Percentiles rank a stretch among this genome's conserved stretches.
phyloP scores from a whole-genome alignment of 2,113 vertebrate genomes.

The Xiphophorus maculatus region DNA sequence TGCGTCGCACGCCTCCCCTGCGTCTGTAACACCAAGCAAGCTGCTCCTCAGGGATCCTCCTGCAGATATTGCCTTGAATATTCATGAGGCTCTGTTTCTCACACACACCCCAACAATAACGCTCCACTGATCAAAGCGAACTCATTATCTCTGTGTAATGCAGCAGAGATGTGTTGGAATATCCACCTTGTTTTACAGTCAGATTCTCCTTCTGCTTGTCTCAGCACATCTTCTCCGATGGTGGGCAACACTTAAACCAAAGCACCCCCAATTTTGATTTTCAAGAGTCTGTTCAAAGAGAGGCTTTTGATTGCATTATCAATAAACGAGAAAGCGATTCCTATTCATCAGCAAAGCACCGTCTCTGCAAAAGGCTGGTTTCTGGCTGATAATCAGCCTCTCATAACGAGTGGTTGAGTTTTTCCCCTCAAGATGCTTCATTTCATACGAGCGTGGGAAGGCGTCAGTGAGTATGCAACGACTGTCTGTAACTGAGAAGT shows the following conservation, averaged over 20 bases:
- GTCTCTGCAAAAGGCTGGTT: slow-evolving; percentile 29
- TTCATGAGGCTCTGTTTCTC: slow-evolving; percentile 59
- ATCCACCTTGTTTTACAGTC: slow-evolving; percentile 58
- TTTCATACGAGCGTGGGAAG: slow-evolving; percentile 47
- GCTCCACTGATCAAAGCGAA: slow-evolving; percentile 73
- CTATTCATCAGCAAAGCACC: slow-evolving; percentile 54
- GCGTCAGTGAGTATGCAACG: slow-evolving; percentile 51
- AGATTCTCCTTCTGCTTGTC: slow-evolving; percentile 50
- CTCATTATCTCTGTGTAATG: slow-evolving; percentile 68
- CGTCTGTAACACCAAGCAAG: slow-evolving; percentile 56
- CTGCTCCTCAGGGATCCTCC: slow-evolving; percentile 63
- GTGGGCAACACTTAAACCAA: slow-evolving; percentile 43
- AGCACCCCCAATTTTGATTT: slow-evolving; percentile 57
- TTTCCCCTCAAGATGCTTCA: slow-evolving; percentile 33
- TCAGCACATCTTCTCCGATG: slow-evolving; percentile 53
- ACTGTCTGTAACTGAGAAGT: slow-evolving; percentile 32
- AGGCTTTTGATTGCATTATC: slow-evolving; percentile 70
- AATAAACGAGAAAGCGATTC: slow-evolving; percentile 49
- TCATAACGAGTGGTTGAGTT: slow-evolving; percentile 49
- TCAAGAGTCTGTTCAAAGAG: slow-evolving; percentile 49
- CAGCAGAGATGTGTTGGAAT: slow-evolving; percentile 55
- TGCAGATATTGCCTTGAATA: slow-evolving; percentile 60
- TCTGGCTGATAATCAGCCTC: slow-evolving; percentile 56
- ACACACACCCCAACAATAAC: slow-evolving; percentile 57
- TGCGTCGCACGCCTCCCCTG: slow-evolving; percentile 26